Base-by-base conservation (phyloP, 2,888 invertebrate species). In the Aporophyla nigra region DNA sequence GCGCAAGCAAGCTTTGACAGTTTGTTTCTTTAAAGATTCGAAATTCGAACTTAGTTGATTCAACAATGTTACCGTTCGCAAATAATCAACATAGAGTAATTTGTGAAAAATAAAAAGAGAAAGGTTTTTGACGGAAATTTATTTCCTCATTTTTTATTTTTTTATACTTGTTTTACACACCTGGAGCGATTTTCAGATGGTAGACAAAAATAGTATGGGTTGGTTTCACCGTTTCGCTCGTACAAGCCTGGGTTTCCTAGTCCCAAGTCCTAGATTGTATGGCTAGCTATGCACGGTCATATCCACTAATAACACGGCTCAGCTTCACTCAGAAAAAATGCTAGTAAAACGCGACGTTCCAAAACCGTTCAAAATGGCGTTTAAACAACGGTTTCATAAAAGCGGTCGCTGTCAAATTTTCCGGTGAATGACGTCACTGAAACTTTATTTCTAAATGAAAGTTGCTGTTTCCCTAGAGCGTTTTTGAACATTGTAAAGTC, bases 1-100 rank as follows among this genome's bases (percentile, higher is more conserved):
- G 56, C 27, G 27, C 56, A 70, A 74, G 82, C 63, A 76, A 67
- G 59, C 51, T 74, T 80, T 67, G 70, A 61, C 72, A 61, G 80
- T 68, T 71, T 58, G n/a, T 68, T 56, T 40, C 33, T 75, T 40
- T 16, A 56, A 46, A 78, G 61, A 56, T 68, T 77, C 65, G 46
- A 69, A 74, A 53, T 49, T 74, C 51, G 33, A 71, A 72, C 58
- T 74, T 49, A 54, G 21, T 43, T 70, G 21, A 69, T 56, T 56
- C 54, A 33, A 53, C 54, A 33, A 53, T 27, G 40, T 54, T 46
- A 27, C 27, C 16, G 27, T 46, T 65, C 10, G 12, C 19, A 43
- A 68, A 54, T 53, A 67, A 53, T 12, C 19, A n/a, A 7, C 43
- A 62, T 49, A 19, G 49, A 49, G 49, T 21, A 10, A 3, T 10